Evolutionary conservation across 1,140 invertebrate genomes (phyloP).

Genomic region (Magallana angulata): DNA sequence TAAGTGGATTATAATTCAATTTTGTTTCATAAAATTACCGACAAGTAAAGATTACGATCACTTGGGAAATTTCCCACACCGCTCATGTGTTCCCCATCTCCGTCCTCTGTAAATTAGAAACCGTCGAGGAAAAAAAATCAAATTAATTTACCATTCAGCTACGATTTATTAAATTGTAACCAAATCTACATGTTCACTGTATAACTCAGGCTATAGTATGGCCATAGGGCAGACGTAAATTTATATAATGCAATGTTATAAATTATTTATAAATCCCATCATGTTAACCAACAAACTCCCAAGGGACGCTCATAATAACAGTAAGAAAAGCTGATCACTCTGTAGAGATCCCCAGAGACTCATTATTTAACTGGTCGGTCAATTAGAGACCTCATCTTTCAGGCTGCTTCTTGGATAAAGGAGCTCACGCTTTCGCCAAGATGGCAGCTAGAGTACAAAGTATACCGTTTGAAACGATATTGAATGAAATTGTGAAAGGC

Average conservation of each 20-base stretch:
- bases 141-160: constrained; percentile 3
- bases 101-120: no score
- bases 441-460: background rate
- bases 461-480: background rate
- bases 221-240: background rate
- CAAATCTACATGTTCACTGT: background rate
- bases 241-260: background rate
- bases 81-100: background rate
- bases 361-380: background rate
- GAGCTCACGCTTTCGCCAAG: background rate
- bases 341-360: background rate
- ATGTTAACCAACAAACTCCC: background rate
- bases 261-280: background rate
- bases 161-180: background rate
- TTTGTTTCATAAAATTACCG: background rate
- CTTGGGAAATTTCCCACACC: background rate
- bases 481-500: background rate
- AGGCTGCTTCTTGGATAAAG: no score
- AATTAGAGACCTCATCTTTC: background rate
- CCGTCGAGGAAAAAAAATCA: background rate
- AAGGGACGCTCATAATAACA: background rate
- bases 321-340: background rate
- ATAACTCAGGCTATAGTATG: background rate
- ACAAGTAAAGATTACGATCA: background rate
- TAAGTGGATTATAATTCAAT: background rate